These are phyloP conservation scores for Zalophus californianus DNA, from an alignment of 2,797 vertebrate species.

Conservation along the genomic window DNA sequence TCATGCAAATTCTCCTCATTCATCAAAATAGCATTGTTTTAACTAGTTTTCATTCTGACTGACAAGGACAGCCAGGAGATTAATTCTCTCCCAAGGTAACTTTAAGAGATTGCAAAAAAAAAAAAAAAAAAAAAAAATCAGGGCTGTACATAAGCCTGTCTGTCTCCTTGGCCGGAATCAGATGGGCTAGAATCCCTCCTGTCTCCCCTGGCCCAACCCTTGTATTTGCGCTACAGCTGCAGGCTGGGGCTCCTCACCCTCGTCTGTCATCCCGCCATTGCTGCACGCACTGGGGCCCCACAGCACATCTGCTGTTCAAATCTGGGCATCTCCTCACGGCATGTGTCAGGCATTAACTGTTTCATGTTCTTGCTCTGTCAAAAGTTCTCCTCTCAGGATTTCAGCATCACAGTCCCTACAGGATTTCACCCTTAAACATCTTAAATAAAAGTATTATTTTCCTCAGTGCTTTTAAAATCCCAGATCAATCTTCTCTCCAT, in stretches of 20 bases:
- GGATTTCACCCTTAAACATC: background rate
- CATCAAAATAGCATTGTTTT: conserved; percentile 22
- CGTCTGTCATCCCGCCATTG: background rate
- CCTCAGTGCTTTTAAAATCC: conserved; percentile 5
- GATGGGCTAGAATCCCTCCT: background rate
- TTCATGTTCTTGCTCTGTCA: background rate
- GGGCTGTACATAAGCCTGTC: background rate
- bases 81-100: background rate
- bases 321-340: background rate
- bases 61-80: conserved; percentile 32
- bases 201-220: background rate
- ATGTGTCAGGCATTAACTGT: background rate
- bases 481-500: conserved; percentile 18
- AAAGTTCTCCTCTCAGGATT: background rate
- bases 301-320: background rate
- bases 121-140: background rate
- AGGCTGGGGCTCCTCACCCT: background rate
- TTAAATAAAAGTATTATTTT: conserved; percentile 3
- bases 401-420: background rate
- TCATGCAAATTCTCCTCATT: background rate
- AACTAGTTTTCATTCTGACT: conserved; percentile 38
- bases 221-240: background rate
- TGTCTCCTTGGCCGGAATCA: conserved; percentile 17
- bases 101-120: background rate
- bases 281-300: background rate